Percentiles rank a stretch among this genome's conserved stretches.
phyloP scores from a whole-genome alignment of 2,888 invertebrate genomes.

The Microplitis manilae region DNA sequence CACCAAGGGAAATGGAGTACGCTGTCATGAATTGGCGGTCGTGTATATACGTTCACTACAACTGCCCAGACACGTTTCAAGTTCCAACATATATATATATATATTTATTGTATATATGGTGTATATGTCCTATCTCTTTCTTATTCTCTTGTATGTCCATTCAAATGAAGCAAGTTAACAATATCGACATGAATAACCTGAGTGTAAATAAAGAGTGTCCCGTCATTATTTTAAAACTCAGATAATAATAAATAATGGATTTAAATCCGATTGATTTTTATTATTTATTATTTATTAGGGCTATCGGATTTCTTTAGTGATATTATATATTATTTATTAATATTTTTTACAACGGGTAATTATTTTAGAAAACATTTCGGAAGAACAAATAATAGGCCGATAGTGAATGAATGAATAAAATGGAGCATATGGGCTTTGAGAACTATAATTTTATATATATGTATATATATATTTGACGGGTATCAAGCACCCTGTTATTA shows the following conservation, averaged over 20 bases:
- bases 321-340: no score
- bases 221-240: background rate
- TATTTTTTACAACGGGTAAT: no score
- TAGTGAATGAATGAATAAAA: no score
- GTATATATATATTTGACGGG: no score
- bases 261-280: background rate
- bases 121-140: conserved; percentile 25
- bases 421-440: no score
- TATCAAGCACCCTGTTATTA: no score
- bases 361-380: no score
- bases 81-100: conserved; percentile 12
- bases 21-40: background rate
- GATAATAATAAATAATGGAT: background rate
- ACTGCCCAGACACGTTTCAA: conserved; percentile 15
- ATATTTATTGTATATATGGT: conserved; percentile 8
- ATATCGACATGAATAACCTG: conserved; percentile 20
- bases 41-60: conserved; percentile 4
- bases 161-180: conserved; percentile 12
- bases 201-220: conserved; percentile 5
- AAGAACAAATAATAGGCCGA: no score
- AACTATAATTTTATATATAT: no score
- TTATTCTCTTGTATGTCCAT: conserved; percentile 4
- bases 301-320: no score
- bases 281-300: no score
- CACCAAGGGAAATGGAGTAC: conserved; percentile 26